A percentile compares a stretch with the other conserved stretches of the same genome.
Conservation (phyloP, 2,888 invertebrate genomes). For the Ichneumoninae sp. region DNA sequence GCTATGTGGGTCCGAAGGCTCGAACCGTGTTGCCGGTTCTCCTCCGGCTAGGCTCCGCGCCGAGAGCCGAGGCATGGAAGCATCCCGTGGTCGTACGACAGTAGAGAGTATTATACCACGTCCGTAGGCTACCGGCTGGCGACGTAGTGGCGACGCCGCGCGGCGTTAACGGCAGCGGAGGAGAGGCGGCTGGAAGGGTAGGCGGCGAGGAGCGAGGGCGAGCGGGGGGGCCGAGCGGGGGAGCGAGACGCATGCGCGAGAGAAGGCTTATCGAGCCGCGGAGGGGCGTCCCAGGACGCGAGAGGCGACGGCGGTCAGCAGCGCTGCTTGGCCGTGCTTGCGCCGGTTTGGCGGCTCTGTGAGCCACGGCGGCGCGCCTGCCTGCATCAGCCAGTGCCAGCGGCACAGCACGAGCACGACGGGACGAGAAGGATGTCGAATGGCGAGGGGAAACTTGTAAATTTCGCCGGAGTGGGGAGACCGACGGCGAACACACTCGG, state of each 20-base stretch:
- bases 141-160: constrained; percentile 80
- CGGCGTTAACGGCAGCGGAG: constrained; percentile 59
- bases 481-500: constrained; percentile 32
- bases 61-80: constrained; percentile 54
- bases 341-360: constrained; percentile 61
- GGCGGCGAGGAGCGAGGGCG: constrained; percentile 67
- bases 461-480: constrained; percentile 61
- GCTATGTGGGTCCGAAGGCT: constrained; percentile 78
- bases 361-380: constrained; percentile 31
- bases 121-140: constrained; percentile 80
- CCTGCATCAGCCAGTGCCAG: constrained; percentile 15
- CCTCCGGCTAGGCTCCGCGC: constrained; percentile 67
- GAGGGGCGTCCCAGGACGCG: constrained; percentile 77
- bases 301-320: constrained; percentile 63
- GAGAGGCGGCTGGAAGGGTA: background rate
- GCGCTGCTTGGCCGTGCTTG: constrained; percentile 59
- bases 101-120: constrained; percentile 66
- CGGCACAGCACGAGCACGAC: constrained; percentile 38
- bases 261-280: constrained; percentile 75
- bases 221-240: constrained; percentile 18
- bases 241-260: constrained; percentile 69
- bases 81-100: constrained; percentile 61
- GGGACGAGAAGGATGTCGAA: constrained; percentile 20
- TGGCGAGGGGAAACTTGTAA: constrained; percentile 41
- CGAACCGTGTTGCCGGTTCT: constrained; percentile 81